Percentiles rank a stretch among this genome's conserved stretches.
These are phyloP conservation scores for Lycorma delicatula DNA, from an alignment of 1,140 invertebrate species.

Conservation along the genomic window DNA sequence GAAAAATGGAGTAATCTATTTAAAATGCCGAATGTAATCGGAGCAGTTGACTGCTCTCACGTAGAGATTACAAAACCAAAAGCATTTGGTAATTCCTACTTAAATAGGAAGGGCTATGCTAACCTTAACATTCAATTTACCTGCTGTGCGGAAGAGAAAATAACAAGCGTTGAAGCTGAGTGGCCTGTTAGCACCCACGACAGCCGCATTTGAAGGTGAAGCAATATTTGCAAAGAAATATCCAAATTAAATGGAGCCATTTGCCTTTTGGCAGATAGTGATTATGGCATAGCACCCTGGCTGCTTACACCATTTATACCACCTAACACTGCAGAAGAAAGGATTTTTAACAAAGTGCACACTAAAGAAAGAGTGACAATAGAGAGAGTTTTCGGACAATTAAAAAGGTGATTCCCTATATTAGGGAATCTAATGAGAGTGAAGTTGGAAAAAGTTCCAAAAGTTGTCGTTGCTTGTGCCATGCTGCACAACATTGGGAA, in stretches of 20 bases:
- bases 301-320: not conserved
- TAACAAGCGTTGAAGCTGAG: not conserved
- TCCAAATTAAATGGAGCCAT: not conserved
- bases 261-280: not conserved
- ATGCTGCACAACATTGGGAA: not conserved
- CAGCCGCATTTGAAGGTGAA: not conserved
- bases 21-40: not conserved
- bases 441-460: not conserved
- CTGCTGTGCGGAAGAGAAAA: not conserved
- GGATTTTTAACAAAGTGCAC: not conserved
- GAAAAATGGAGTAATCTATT: not conserved
- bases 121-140: not conserved
- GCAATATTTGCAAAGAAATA: not conserved
- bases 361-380: not conserved
- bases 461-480: conserved; percentile 2
- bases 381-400: not conserved
- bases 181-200: conserved; percentile 8
- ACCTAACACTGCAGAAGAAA: not conserved
- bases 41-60: not conserved
- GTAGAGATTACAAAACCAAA: not conserved
- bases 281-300: not conserved
- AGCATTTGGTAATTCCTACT: not conserved
- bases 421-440: not conserved
- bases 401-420: conserved; percentile 1
- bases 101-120: conserved; percentile 2